Base-by-base conservation (phyloP, 1,140 invertebrate genomes). In the Drosophila orosa region DNA sequence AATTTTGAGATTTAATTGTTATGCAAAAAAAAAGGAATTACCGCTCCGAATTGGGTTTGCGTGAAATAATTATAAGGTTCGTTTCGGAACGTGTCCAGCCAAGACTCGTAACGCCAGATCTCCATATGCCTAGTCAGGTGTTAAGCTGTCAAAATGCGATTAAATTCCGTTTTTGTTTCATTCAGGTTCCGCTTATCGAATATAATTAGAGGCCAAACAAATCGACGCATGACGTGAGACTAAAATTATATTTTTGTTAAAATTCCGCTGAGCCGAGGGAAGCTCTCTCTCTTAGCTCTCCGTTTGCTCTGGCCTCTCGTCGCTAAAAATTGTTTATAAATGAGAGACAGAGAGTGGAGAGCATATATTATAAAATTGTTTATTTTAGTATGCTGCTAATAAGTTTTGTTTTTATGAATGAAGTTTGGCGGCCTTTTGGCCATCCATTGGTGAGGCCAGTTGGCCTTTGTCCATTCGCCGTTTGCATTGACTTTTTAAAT, bases 401-500 rank as follows among this genome's bases (percentile, higher is more conserved):
- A 54, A 7, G 25, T 52, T 31, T 25, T 13, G 22, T 12, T 19
- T 66, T 66, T 56, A 55, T 74, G 57, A 74, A 74, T 74, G 68
- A 74, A 62, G 67, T 57, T 68, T 57, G 40, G 22, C 17, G 40
- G 25, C 10, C 39, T 68, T 47, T 68, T 39, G 9, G 37, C 25
- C 48, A 31, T 25, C 13, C 6, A 31, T 52, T 67, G 47, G 29
- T 55, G n/a, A 3, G 27, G 13, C 44, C 24, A 8, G 65, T 69
- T 72, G 52, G 44, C 62, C 62, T 57, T 27, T 6, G 19, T 37
- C 54, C 52, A 50, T 25, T 31, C 13, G 35, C 3, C 10, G 39
- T 47, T 59, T 73, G 31, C 33, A 33, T 37, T 60, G 37, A 45
- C 19, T 52, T 33, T 52, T n/a, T 29, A 62, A 65, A 57, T 48